Base-by-base conservation (phyloP, 2,888 invertebrate species). In the Saturnia japonica region DNA sequence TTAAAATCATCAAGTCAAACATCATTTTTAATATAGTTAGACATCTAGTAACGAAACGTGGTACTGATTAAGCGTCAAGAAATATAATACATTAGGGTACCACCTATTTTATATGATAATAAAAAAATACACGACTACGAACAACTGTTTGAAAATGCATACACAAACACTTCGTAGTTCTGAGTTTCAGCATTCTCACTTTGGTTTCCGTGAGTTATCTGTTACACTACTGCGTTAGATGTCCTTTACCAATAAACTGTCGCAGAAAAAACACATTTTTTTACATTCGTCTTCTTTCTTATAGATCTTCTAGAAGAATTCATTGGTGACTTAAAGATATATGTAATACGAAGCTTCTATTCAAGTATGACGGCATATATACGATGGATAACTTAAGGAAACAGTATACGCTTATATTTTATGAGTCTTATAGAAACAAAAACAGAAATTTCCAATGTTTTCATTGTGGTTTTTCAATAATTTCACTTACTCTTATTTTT, bases 161-260 rank as follows among this genome's bases (percentile, higher is more conserved):
- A n/a, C 2, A 64, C 34, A 40, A 64, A 64, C 40, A 40, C 40
- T 64, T 11, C 34, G 34, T 4, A 2, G 64, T 34, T n/a, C 14
- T 8, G 14, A 28, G 19, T 64, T 40, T 25, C 57, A 25, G 14
- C 25, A 25, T 40, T 19, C 22, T 16, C 64, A 64, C 40, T 0
- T 8, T 19, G 34, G 16, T 64, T 40, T 0, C 4, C 6, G 25
- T 34, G 34, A 62, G 16, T 16, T 62, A 34, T 62, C 16, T 62
- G 1, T 54, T n/a, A 2, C 22, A 25, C 57, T 57, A 57, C 25
- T 25, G n/a, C 43, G 60, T 57, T 68, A 47, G 40, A 60, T 70
- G 60, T 74, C 57, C 47, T 68, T 71, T 51, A 28, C 62, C 64
- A 64, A 64, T 64, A 16, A 40, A 9, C 9, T 64, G n/a, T 64